Percentiles rank a stretch among this genome's conserved stretches.
These are phyloP conservation scores for Argyra leucocephala DNA, from an alignment of 2,888 invertebrate genomes.

Conservation along the genomic window DNA sequence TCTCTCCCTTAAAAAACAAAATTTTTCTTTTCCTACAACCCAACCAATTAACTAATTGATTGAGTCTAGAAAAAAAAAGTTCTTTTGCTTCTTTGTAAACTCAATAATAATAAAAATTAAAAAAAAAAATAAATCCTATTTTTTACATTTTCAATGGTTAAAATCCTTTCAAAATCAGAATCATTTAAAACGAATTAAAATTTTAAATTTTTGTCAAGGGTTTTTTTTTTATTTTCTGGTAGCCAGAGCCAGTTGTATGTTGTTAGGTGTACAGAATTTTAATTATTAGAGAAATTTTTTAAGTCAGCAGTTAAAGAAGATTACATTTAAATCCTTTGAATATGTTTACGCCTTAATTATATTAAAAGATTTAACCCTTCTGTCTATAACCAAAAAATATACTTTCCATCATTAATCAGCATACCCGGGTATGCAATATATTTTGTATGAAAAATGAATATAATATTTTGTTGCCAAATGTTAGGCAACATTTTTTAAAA, in stretches of 20 bases:
- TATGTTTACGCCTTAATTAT: too few relatives aligned
- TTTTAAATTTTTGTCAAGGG: not conserved
- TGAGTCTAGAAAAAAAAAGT: not conserved
- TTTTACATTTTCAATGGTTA: not conserved
- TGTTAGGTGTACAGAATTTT: not conserved
- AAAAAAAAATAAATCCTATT: not conserved
- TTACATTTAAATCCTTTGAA: too few relatives aligned
- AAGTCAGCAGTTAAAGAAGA: too few relatives aligned
- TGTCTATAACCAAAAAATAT: too few relatives aligned
- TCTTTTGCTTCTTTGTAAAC: not conserved
- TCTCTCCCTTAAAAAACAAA: too few relatives aligned
- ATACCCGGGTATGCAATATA: too few relatives aligned
- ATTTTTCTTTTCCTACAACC: not conserved
- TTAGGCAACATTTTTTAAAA: too few relatives aligned
- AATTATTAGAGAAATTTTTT: not conserved
- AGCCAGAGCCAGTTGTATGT: not conserved
- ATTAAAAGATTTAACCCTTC: too few relatives aligned
- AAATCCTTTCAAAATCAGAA: not conserved
- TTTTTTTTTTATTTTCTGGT: not conserved
- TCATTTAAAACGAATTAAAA: not conserved
- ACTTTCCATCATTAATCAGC: too few relatives aligned
- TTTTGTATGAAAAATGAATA: too few relatives aligned
- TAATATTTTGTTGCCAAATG: too few relatives aligned
- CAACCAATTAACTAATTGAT: conserved; percentile 6
- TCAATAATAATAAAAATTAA: not conserved